Conservation (phyloP, 2,113 vertebrate genomes). For the Barnardius zonarius region DNA sequence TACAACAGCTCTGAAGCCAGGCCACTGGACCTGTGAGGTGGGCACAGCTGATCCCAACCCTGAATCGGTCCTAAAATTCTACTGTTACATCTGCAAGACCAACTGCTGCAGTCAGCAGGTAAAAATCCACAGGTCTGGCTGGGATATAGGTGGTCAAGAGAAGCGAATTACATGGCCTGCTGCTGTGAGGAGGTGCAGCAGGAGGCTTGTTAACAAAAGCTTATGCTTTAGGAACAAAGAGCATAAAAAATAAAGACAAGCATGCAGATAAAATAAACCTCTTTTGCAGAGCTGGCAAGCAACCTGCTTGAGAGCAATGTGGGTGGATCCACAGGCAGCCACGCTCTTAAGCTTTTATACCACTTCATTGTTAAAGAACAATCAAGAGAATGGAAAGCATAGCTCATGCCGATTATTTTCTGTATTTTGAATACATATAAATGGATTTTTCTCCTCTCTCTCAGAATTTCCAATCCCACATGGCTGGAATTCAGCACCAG, state of each 20-base stretch:
- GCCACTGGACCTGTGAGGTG: constrained; percentile 44
- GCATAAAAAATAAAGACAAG: neutral
- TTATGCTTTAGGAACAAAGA: neutral
- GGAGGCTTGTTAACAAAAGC: neutral
- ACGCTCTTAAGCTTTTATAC: constrained; percentile 39
- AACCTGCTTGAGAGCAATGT: neutral
- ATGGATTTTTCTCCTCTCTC: neutral
- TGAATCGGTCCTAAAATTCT: constrained; percentile 82
- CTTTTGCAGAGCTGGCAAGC: constrained; percentile 9
- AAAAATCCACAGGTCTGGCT: neutral
- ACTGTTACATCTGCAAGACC: constrained; percentile 94
- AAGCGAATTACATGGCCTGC: neutral
- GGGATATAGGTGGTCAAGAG: neutral
- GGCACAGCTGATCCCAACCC: constrained; percentile 1
- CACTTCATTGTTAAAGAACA: constrained; percentile 30
- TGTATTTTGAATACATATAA: neutral
- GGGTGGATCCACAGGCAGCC: constrained; percentile 46
- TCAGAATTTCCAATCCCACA: constrained; percentile 91
- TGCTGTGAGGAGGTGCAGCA: neutral
- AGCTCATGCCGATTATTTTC: constrained; percentile 25
- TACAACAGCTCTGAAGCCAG: constrained; percentile 72
- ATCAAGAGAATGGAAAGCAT: constrained; percentile 16
- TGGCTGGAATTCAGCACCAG: constrained; percentile 89
- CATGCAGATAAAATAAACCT: neutral
- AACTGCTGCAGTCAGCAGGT: constrained; percentile 91